Conservation (phyloP, 2,113 vertebrate genomes). For the Pterocles burchelli region DNA sequence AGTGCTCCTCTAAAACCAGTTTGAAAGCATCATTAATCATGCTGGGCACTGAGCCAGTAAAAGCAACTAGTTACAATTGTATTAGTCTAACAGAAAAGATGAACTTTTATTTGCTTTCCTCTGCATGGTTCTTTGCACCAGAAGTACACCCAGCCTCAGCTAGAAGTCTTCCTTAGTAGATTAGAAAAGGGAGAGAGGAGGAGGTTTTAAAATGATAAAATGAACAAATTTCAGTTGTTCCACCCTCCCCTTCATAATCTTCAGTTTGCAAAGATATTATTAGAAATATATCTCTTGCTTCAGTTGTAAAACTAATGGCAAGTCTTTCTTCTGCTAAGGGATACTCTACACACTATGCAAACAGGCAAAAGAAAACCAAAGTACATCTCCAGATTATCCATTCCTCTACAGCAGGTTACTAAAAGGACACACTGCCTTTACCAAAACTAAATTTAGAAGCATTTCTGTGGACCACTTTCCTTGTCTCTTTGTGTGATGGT, state of each 20-base stretch:
- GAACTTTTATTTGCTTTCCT: not conserved
- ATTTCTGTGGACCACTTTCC: not conserved
- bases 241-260: not conserved
- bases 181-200: not conserved
- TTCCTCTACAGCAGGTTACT: not conserved
- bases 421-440: not conserved
- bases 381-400: not conserved
- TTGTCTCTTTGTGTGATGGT: not conserved
- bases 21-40: conserved; percentile 52
- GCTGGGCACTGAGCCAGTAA: not conserved
- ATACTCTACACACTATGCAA: not conserved
- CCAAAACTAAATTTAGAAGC: not conserved
- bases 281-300: not conserved
- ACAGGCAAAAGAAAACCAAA: not conserved
- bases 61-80: conserved; percentile 17
- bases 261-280: not conserved
- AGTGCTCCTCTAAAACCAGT: conserved; percentile 20
- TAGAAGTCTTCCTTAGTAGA: not conserved
- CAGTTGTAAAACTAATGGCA: not conserved
- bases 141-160: not conserved
- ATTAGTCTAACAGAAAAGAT: not conserved
- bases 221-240: not conserved
- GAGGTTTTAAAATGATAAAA: not conserved
- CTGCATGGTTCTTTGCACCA: not conserved
- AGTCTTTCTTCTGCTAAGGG: not conserved